Evolutionary conservation across 2,888 invertebrate genomes (phyloP), one percentile per base, ranked within the genome.

Genomic region (Hydraecia micacea): DNA sequence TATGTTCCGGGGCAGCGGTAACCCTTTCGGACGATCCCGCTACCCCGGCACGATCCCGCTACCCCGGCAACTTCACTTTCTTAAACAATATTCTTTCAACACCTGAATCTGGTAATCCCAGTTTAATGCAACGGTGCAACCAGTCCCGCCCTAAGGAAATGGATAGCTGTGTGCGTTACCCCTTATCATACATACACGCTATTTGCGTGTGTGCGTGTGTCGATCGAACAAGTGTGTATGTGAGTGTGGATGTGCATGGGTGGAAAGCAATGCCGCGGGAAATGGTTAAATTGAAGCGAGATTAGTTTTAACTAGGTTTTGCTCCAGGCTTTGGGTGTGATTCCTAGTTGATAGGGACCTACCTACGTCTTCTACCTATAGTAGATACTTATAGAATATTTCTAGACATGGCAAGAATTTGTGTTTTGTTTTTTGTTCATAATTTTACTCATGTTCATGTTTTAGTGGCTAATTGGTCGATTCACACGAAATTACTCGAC

Each of bases 231-330:
- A 52, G n/a, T 75, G 9, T 70, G 67, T 2, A 65, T 75, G 42
- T 67, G 63, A 68, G 55, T 58, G 18, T 67, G 66, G 8, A 49
- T 36, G 13, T 62, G 32, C 4, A 28, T 77, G 78, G 79, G 71
- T 80, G 73, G 25, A 15, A 13, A 79, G 77, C 58, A 69, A 77
- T 79, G 75, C 71, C 73, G 73, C 85, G 77, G 88, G 82, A 88
- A 86, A 76, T 60, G 77, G 46, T 77, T 79, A 86, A 84, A 87
- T 88, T 88, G 80, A 68, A 86, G 63, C 79, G 80, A 73, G 77
- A 87, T 87, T 87, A 79, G 82, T 84, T 86, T 79, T 80, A 86
- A 88, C 88, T 76, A 78, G 77, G 75, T 84, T 77, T 55, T 60
- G 69, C 71, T 75, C 46, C 71, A 42, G 85, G 80, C 75, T 81